Evolutionary conservation across 2,113 vertebrate genomes (phyloP), one percentile per base, ranked within the genome.

Genomic region (Macquaria ambigua): DNA sequence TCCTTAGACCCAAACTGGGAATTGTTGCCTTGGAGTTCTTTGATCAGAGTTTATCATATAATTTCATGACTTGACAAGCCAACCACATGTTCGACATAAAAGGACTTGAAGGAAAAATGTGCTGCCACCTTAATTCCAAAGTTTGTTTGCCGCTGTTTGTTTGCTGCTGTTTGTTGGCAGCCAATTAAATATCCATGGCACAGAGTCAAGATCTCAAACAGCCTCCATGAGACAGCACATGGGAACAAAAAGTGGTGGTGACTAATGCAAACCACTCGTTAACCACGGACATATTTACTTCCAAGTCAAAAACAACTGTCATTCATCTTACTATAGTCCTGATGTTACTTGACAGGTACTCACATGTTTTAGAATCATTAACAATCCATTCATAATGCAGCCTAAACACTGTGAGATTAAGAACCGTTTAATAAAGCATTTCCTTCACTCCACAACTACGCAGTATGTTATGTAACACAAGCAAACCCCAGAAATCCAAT

Each of bases 81-180:
- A 74, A 58, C 48, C 12, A 21, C 5, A 23, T 5, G 23, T 25
- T 79, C 25, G 10, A 68, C 43, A 61, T 48, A 20, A 84, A 84
- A 62, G 8, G 15, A 23, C 4, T 1, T 56, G 25, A 63, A 59
- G 14, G 31, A 67, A 37, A 43, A 72, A 43, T 1, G 12, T 9
- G 14, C 59, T 41, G 53, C 7, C 48, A 52, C 20, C 11, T 64
- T 11, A 16, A 34, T 9, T 56, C 25, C 59, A 62, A 68, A 74
- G 58, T 72, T 59, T 83, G 70, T 81, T 84, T 66, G 61, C 39
- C 11, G 8, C 14, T 53, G 31, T 66, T 53, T 70, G 34, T 52
- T 83, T 70, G 82, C 23, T 76, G 64, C n/a, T 31, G 28, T 66
- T 53, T 70, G 41, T 52, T 84, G 71, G 82, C 23, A 79, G 64